Evolutionary conservation across 2,113 vertebrate genomes (phyloP).

Genomic region (Oenanthe melanoleuca): DNA sequence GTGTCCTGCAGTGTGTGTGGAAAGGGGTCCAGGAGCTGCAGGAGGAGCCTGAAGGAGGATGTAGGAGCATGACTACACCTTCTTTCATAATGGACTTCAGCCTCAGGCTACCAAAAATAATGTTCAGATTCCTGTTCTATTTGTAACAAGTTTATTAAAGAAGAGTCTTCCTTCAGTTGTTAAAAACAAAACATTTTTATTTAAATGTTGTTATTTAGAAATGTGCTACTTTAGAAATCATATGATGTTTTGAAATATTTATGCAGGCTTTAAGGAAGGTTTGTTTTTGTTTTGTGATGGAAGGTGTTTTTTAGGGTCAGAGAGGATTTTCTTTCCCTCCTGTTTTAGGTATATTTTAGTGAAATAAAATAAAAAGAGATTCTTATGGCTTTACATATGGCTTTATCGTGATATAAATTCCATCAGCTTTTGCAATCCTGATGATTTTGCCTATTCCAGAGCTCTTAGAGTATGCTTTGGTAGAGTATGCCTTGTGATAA

Average conservation of each 20-base stretch:
- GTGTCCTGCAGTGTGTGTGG: fast-evolving
- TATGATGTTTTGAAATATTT: not conserved
- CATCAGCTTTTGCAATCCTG: not conserved
- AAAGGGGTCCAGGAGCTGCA: not conserved
- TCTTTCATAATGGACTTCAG: not conserved
- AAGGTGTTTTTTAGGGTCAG: not conserved
- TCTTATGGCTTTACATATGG: not conserved
- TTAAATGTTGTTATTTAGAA: not conserved
- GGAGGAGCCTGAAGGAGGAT: not conserved
- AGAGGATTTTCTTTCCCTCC: not conserved
- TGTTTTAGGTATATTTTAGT: not conserved
- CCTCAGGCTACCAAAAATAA: not conserved
- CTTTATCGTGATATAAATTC: not conserved
- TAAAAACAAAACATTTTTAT: not conserved
- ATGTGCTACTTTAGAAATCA: not conserved
- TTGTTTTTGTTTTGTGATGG: not conserved
- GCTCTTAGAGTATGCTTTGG: not conserved
- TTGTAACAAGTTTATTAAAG: not conserved
- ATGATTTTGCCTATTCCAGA: not conserved
- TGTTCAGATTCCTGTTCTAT: not conserved
- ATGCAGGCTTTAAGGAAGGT: not conserved
- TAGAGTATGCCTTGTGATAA: not conserved
- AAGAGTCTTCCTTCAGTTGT: not conserved
- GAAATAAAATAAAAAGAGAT: not conserved
- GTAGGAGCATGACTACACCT: not conserved